Evolutionary conservation across 2,797 vertebrate species (phyloP).

Genomic region (Silurus aristotelis): DNA sequence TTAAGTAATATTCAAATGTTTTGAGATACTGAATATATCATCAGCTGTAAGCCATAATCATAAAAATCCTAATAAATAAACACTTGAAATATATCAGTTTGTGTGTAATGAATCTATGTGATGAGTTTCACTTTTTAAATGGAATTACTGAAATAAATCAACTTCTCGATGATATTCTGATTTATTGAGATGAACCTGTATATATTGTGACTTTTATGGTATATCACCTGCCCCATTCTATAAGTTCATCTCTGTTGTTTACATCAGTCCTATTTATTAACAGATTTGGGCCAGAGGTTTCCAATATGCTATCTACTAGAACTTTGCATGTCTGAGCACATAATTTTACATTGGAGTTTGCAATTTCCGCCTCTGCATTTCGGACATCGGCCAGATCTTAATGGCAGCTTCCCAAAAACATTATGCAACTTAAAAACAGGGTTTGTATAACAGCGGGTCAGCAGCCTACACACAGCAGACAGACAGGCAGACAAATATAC

Average conservation of each 20-base stretch:
- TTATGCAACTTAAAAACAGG: conserved; percentile 38
- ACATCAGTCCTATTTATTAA: background rate
- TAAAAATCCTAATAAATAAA: too few species aligned
- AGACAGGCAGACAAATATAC: background rate
- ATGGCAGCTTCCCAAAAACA: conserved; percentile 37
- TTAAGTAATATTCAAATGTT: too few species aligned
- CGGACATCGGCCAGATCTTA: conserved; percentile 5
- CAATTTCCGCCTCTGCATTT: conserved; percentile 26
- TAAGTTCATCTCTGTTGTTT: conserved; percentile 17
- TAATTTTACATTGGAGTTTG: background rate
- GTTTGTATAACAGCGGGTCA: conserved; percentile 33
- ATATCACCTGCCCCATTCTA: background rate
- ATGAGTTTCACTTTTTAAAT: too few species aligned
- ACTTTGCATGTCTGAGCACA: conserved; percentile 41
- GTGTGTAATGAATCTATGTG: too few species aligned
- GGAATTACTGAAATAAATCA: too few species aligned
- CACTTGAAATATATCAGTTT: too few species aligned
- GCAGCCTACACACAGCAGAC: conserved; percentile 36
- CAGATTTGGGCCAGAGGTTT: conserved; percentile 18
- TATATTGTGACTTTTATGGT: background rate
- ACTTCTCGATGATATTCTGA: too few species aligned
- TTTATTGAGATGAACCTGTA: too few species aligned
- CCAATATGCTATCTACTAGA: conserved; percentile 19
- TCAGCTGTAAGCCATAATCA: too few species aligned
- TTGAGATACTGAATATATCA: too few species aligned